Evolutionary conservation across 2,888 invertebrate species (phyloP).

Genomic region (Chrysodeixis includens): DNA sequence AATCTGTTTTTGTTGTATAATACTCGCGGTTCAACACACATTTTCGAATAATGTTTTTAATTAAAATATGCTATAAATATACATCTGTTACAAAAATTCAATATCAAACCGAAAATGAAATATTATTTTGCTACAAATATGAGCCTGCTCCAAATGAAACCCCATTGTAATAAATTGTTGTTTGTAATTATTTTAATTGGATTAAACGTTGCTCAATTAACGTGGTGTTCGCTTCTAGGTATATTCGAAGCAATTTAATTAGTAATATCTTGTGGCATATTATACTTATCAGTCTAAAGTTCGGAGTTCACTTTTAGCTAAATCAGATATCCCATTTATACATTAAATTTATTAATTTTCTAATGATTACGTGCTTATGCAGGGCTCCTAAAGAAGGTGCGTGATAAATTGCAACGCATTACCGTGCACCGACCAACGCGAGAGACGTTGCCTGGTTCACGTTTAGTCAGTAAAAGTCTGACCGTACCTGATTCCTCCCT

Average conservation of each 20-base stretch:
- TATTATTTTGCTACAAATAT: not conserved
- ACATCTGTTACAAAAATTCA: not conserved
- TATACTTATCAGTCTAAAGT: not conserved
- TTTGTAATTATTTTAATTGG: conserved; percentile 4
- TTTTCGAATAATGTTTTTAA: not conserved
- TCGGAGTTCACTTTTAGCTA: not conserved
- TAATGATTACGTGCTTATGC: too few relatives aligned
- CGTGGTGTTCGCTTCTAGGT: not conserved
- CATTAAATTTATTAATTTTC: too few relatives aligned
- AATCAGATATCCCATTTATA: too few relatives aligned
- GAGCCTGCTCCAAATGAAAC: not conserved
- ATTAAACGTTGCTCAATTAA: conserved; percentile 3
- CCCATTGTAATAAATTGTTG: not conserved
- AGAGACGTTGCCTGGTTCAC: too few relatives aligned
- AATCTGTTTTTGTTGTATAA: not conserved
- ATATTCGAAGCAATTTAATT: not conserved
- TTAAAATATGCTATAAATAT: not conserved
- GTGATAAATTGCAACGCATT: too few relatives aligned
- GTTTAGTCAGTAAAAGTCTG: too few relatives aligned
- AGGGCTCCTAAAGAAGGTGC: too few relatives aligned
- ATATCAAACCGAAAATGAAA: not conserved
- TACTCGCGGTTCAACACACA: not conserved
- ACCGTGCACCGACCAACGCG: too few relatives aligned
- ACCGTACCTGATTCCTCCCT: too few relatives aligned
- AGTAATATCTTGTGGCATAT: not conserved